Evolutionary conservation across 2,113 vertebrate species (phyloP).

Genomic region (Erythrocebus patas): DNA sequence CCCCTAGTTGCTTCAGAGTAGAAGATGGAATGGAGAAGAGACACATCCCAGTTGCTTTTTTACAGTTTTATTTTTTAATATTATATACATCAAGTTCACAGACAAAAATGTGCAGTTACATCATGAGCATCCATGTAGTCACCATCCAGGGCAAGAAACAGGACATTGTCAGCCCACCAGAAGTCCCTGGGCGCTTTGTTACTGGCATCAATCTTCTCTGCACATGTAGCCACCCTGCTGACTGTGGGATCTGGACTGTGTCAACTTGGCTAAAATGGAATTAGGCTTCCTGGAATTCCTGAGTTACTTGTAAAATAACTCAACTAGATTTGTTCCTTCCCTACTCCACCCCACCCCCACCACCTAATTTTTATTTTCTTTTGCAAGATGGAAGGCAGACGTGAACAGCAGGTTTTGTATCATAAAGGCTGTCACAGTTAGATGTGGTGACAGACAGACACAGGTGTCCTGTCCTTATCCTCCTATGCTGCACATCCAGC

Average conservation of each 20-base stretch:
- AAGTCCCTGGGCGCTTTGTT: neutral
- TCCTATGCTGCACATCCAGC: neutral
- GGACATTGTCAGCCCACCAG: too few relatives aligned
- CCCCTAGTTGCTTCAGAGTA: neutral
- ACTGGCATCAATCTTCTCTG: neutral
- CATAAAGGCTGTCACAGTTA: fast-evolving
- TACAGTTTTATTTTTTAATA: neutral
- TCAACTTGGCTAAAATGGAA: neutral
- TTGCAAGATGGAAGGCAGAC: neutral
- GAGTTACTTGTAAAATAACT: neutral
- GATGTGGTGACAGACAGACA: neutral
- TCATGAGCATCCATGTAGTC: neutral
- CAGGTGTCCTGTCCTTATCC: too few relatives aligned
- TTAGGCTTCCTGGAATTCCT: neutral
- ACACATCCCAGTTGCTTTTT: neutral
- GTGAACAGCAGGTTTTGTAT: neutral
- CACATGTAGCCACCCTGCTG: neutral
- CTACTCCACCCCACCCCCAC: too few relatives aligned
- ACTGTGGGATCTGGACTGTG: neutral
- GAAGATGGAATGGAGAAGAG: neutral
- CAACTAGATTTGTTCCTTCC: neutral
- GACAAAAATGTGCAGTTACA: neutral
- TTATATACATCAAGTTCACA: neutral
- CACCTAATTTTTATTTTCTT: neutral
- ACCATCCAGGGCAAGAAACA: neutral